These are phyloP conservation scores for Tiliacea aurago DNA, from an alignment of 2,888 invertebrate species.

Conservation along the genomic window DNA sequence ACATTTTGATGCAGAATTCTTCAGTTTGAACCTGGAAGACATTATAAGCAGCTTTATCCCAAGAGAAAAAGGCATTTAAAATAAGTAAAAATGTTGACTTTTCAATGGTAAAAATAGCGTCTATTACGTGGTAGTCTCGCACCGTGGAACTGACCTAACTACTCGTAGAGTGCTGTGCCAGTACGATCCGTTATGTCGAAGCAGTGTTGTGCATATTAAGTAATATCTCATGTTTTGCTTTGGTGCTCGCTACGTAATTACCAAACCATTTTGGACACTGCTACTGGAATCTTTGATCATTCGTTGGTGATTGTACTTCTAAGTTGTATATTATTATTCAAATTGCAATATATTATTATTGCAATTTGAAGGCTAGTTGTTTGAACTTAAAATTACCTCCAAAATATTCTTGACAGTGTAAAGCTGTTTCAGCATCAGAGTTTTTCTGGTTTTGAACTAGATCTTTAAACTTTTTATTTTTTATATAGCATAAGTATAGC, in stretches of 20 bases:
- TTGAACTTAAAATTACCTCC: background rate
- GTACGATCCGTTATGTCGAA: slow-evolving; percentile 52
- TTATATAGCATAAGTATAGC: background rate
- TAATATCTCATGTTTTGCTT: slow-evolving; percentile 40
- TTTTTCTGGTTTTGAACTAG: background rate
- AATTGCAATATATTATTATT: too few species aligned
- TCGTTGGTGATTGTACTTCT: slow-evolving; percentile 2
- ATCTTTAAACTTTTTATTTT: background rate
- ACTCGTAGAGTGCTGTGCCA: slow-evolving; percentile 46
- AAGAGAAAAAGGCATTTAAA: too few species aligned
- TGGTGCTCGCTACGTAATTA: slow-evolving; percentile 40
- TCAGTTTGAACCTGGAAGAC: too few species aligned
- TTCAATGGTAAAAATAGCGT: slow-evolving; percentile 37
- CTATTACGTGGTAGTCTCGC: slow-evolving; percentile 20
- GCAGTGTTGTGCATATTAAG: slow-evolving; percentile 62
- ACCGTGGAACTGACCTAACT: slow-evolving; percentile 37
- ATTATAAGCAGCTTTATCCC: too few species aligned
- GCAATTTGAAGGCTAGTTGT: background rate
- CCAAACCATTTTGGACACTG: slow-evolving; percentile 22
- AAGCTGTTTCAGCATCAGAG: background rate
- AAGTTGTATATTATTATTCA: too few species aligned
- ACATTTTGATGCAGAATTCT: too few species aligned
- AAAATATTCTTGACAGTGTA: background rate
- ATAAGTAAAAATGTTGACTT: background rate
- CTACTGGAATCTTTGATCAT: slow-evolving; percentile 12